Conservation (phyloP, 2,888 invertebrate genomes). For the Choristoneura rosaceana region DNA sequence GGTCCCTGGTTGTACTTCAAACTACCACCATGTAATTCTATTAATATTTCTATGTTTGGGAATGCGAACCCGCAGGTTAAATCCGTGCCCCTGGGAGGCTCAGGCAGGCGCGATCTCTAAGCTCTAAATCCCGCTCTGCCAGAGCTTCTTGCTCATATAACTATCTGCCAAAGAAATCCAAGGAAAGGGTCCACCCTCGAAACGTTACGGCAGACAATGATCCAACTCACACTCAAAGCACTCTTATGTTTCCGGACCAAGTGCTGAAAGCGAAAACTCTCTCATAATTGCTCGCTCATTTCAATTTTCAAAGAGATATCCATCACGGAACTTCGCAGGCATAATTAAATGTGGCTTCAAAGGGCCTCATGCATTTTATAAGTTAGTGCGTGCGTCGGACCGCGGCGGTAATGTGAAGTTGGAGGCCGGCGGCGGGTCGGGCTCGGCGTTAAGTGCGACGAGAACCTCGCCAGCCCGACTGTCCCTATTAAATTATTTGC, state of each 20-base stretch:
- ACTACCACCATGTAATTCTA: too few relatives aligned
- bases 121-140: too few relatives aligned
- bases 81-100: too few relatives aligned
- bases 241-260: not conserved
- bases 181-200: too few relatives aligned
- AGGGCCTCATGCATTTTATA: conserved; percentile 16
- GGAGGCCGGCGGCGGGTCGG: not conserved
- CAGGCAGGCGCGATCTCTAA: too few relatives aligned
- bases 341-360: conserved; percentile 26
- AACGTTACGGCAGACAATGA: not conserved
- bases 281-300: conserved; percentile 18
- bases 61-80: too few relatives aligned
- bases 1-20: too few relatives aligned
- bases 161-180: too few relatives aligned
- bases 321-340: conserved; percentile 13
- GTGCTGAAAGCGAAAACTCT: conserved; percentile 1
- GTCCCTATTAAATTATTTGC: conserved; percentile 22
- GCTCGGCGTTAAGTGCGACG: not conserved
- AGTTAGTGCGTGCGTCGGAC: conserved; percentile 7
- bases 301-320: conserved; percentile 18
- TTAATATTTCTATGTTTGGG: too few relatives aligned
- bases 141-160: too few relatives aligned
- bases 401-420: not conserved
- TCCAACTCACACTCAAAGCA: not conserved
- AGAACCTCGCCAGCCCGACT: not conserved